Base-by-base conservation (phyloP, 2,888 invertebrate species). In the Apamea epomidion region DNA sequence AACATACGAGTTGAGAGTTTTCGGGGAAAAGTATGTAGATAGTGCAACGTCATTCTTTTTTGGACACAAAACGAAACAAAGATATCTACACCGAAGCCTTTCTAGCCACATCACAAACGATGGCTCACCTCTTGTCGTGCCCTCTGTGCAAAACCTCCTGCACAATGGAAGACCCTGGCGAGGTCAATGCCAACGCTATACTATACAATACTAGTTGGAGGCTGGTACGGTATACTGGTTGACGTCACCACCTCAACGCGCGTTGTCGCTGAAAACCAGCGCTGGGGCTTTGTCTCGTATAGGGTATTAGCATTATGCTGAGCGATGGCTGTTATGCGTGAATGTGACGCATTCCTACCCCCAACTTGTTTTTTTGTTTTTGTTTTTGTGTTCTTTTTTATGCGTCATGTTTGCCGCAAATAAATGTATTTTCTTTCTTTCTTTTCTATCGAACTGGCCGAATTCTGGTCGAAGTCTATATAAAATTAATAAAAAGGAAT, bases 1-100 rank as follows among this genome's bases (percentile, higher is more conserved):
- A 74, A 82, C 25, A 65, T 1, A 29, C 7, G 7, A 67, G n/a
- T 80, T 14, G 21, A 45, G 29, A 69, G 21, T 67, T 67, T 74
- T 37, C 6, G 37, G 7, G 29, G 64, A 76, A 62, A 16, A 16
- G 42, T 42, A 42, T 42, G 48, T 32, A 32, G 18, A 32, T 32
- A 5, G 25, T 37, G 21, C 18, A 68, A 1, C 16, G 8, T 42
- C 3, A 42, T 42, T 73, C 4, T 48, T 18, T n/a, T 48, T 18
- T n/a, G 14, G n/a, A 48, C 12, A 69, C 4, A 12, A 45, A 16
- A 54, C 10, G 7, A 18, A 45, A 58, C 3, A 12, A 29, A 58
- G 25, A 58, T 75, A 6, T n/a, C n/a, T n/a, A n/a, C 29, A 21
- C 42, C 16, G 25, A 10, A 32, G 6, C 16, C 14, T 29, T 21